Percentiles rank a stretch among this genome's conserved stretches.
phyloP scores from a whole-genome alignment of 2,888 invertebrate species.

The Oligia latruncula region DNA sequence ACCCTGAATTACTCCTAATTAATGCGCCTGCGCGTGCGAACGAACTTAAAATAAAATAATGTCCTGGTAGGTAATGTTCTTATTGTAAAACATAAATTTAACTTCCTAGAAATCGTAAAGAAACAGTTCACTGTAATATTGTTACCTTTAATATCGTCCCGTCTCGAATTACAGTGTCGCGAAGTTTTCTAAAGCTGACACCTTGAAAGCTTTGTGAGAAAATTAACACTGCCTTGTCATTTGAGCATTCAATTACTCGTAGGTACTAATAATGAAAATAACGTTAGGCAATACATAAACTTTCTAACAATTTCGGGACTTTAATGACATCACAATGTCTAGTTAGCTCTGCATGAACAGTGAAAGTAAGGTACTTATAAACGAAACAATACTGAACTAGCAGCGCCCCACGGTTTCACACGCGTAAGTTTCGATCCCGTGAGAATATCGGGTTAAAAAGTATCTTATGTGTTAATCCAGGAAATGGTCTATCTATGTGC shows the following conservation, averaged over 20 bases:
- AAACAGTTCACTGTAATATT: constrained; percentile 3
- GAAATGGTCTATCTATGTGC: too few relatives aligned
- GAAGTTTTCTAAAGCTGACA: constrained; percentile 22
- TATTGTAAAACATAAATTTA: not conserved
- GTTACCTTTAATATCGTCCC: not conserved
- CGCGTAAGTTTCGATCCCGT: too few relatives aligned
- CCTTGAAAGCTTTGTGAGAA: not conserved
- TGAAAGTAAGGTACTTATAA: too few relatives aligned
- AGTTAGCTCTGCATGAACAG: too few relatives aligned
- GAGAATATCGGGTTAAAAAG: too few relatives aligned
- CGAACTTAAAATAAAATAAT: not conserved
- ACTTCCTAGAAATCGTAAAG: not conserved
- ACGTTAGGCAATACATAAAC: not conserved
- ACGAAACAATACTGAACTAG: too few relatives aligned
- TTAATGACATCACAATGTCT: not conserved
- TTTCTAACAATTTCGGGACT: not conserved
- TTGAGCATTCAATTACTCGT: constrained; percentile 22
- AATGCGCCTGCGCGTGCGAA: not conserved
- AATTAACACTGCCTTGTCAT: constrained; percentile 5
- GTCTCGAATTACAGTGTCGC: not conserved
- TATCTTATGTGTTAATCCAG: too few relatives aligned
- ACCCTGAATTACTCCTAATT: too few relatives aligned
- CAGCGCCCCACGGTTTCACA: too few relatives aligned
- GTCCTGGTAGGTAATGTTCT: not conserved
- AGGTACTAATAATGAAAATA: not conserved